These are phyloP conservation scores for Morone saxatilis DNA, from an alignment of 2,113 vertebrate species.

Conservation along the genomic window DNA sequence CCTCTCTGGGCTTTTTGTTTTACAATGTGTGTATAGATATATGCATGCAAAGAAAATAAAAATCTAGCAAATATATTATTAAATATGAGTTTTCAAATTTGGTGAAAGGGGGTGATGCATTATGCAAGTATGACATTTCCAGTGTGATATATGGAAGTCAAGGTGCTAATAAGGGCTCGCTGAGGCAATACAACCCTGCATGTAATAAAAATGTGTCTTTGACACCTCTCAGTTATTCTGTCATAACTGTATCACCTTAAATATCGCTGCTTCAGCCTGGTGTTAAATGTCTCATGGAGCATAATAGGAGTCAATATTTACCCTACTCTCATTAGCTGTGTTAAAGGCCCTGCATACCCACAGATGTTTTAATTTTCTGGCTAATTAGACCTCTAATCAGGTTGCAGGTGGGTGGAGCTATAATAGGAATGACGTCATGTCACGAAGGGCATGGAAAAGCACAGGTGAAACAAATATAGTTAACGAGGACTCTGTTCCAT, in stretches of 20 bases:
- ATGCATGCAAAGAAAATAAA: constrained; percentile 1
- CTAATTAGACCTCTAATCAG: background rate
- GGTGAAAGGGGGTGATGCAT: background rate
- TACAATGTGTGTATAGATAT: background rate
- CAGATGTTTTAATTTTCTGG: background rate
- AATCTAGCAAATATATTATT: background rate
- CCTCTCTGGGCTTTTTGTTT: constrained; percentile 3
- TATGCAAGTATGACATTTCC: background rate
- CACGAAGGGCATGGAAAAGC: background rate
- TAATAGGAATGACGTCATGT: background rate
- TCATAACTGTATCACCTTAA: background rate
- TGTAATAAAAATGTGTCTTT: background rate
- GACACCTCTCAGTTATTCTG: background rate
- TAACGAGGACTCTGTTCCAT: background rate
- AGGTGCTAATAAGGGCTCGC: background rate
- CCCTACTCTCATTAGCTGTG: background rate
- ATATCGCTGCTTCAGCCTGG: background rate
- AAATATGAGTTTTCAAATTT: background rate
- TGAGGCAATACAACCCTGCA: background rate
- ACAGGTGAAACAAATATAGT: background rate
- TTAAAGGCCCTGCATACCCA: background rate
- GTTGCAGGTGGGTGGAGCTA: background rate
- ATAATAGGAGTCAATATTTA: background rate
- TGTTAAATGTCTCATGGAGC: background rate
- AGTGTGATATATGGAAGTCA: background rate